A percentile compares a stretch with the other conserved stretches of the same genome.
phyloP scores from a whole-genome alignment of 1,140 invertebrate species.

The Ephestia elutella region DNA sequence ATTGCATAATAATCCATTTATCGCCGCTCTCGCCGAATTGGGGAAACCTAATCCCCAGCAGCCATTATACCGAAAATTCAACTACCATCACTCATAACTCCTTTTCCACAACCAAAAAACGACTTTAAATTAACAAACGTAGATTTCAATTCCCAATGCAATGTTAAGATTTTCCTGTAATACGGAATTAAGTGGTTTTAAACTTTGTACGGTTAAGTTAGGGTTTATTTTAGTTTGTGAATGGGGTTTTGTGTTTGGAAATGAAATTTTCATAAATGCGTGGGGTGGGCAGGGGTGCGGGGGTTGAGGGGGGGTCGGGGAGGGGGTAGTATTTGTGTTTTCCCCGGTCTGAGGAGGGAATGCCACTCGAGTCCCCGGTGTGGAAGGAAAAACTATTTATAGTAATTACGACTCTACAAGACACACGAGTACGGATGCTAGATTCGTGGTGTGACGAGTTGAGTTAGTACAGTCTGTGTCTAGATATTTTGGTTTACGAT shows the following conservation, averaged over 20 bases:
- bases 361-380: conserved; percentile 46
- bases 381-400: conserved; percentile 62
- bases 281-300: conserved; percentile 21
- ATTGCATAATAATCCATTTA: conserved; percentile 64
- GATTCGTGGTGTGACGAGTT: not conserved
- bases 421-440: not conserved
- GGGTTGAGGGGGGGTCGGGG: conserved; percentile 12
- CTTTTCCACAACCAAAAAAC: conserved; percentile 14
- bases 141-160: conserved; percentile 45
- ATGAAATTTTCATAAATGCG: conserved; percentile 69
- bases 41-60: conserved; percentile 66
- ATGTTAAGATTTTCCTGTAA: conserved; percentile 35
- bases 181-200: conserved; percentile 47
- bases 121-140: conserved; percentile 33
- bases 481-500: too few species aligned
- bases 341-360: conserved; percentile 50
- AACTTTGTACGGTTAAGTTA: conserved; percentile 47
- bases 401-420: conserved; percentile 52
- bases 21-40: conserved; percentile 44
- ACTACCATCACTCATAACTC: conserved; percentile 47
- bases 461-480: too few species aligned
- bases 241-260: conserved; percentile 37
- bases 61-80: conserved; percentile 64
- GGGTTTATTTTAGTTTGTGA: conserved; percentile 54
- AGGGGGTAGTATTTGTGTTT: conserved; percentile 47